These are phyloP conservation scores for Noctua comes DNA, from an alignment of 2,888 invertebrate species.

Conservation along the genomic window DNA sequence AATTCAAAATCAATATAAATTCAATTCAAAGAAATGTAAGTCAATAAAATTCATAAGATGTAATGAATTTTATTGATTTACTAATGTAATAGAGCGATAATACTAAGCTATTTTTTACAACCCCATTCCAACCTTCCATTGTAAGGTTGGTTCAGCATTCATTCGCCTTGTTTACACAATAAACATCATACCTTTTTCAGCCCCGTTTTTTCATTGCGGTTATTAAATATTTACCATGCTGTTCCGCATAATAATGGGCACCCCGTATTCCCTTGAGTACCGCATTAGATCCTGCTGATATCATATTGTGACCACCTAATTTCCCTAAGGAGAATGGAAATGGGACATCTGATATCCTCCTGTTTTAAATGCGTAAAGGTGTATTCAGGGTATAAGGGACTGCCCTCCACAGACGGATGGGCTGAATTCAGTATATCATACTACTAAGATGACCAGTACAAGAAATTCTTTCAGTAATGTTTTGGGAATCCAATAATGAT, in stretches of 20 bases:
- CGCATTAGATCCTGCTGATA: not conserved
- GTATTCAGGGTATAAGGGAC: too few species aligned
- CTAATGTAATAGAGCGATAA: not conserved
- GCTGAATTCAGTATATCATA: too few species aligned
- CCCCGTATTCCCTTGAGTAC: conserved; percentile 7
- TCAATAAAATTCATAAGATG: too few species aligned
- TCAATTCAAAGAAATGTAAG: too few species aligned
- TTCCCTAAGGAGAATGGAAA: conserved; percentile 44
- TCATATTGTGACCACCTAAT: conserved; percentile 43
- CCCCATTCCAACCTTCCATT: not conserved
- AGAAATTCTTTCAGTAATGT: too few species aligned
- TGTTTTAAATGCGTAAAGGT: conserved; percentile 3
- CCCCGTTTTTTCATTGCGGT: conserved; percentile 7
- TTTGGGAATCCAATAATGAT: too few species aligned
- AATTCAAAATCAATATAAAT: too few species aligned
- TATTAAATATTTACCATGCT: conserved; percentile 23
- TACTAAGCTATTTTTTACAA: not conserved
- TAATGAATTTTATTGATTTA: too few species aligned
- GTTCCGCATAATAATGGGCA: conserved; percentile 21
- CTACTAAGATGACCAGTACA: too few species aligned
- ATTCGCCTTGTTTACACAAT: conserved; percentile 11
- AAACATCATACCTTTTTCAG: not conserved
- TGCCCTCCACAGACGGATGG: too few species aligned
- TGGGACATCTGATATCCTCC: not conserved
- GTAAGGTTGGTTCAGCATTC: not conserved